phyloP scores from a whole-genome alignment of 2,113 vertebrate genomes.

The Strix uralensis region DNA sequence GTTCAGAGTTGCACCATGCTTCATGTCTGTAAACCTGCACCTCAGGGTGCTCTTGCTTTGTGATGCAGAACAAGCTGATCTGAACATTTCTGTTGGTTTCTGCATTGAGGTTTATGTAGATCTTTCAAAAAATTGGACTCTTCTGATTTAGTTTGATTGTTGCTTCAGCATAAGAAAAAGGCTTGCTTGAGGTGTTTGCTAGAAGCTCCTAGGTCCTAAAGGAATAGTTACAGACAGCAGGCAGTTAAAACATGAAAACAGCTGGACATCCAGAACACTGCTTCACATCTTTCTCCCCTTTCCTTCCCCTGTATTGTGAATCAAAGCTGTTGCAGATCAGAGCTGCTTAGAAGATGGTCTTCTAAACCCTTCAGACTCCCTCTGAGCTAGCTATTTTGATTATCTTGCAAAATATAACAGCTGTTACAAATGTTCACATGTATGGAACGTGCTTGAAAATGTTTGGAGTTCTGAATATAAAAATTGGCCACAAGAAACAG shows the following conservation, averaged over 20 bases:
- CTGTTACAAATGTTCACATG: neutral
- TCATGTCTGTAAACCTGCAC: neutral
- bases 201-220: neutral
- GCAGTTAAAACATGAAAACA: neutral
- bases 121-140: neutral
- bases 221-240: neutral
- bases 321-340: neutral
- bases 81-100: neutral
- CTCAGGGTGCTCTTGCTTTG: rapidly evolving
- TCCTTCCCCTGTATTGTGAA: neutral
- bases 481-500: neutral
- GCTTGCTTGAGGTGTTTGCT: neutral
- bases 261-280: neutral
- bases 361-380: neutral
- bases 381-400: neutral
- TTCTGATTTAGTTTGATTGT: neutral
- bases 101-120: neutral
- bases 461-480: neutral
- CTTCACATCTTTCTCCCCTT: neutral
- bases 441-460: neutral
- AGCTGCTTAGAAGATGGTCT: neutral
- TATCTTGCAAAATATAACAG: neutral
- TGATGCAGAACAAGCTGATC: neutral
- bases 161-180: neutral
- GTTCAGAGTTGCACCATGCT: neutral